Evolutionary conservation across 2,888 invertebrate species (phyloP).

Genomic region (Ecliptopera silaceata): DNA sequence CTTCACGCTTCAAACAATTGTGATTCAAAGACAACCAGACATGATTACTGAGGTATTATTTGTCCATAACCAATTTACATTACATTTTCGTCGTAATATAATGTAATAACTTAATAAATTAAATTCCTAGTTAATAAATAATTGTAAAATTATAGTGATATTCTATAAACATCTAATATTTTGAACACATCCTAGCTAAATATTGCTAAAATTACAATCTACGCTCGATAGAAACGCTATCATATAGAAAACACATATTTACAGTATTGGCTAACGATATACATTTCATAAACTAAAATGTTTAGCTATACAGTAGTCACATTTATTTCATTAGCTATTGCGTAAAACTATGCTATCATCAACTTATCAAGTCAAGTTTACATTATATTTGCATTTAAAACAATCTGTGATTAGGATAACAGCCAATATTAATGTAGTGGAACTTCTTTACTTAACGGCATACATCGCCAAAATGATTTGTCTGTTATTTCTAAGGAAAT

Average conservation of each 20-base stretch:
- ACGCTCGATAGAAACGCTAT: slow-evolving; percentile 71
- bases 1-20: slow-evolving; percentile 41
- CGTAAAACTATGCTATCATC: slow-evolving; percentile 31
- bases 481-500: slow-evolving; percentile 1
- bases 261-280: slow-evolving; percentile 66
- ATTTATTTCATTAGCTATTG: slow-evolving; percentile 55
- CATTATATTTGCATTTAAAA: slow-evolving; percentile 15
- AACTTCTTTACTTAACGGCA: slow-evolving; percentile 5
- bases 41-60: slow-evolving; percentile 59
- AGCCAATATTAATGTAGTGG: slow-evolving; percentile 10
- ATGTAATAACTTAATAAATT: slow-evolving; percentile 70
- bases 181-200: slow-evolving; percentile 81
- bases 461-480: slow-evolving; percentile 4
- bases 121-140: slow-evolving; percentile 73
- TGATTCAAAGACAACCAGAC: slow-evolving; percentile 55
- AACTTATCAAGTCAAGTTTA: slow-evolving; percentile 13
- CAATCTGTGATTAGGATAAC: neutral
- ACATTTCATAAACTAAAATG: slow-evolving; percentile 54
- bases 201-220: slow-evolving; percentile 72
- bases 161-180: slow-evolving; percentile 65
- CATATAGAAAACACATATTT: slow-evolving; percentile 63
- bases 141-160: slow-evolving; percentile 67
- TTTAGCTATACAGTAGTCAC: slow-evolving; percentile 58
- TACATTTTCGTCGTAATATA: slow-evolving; percentile 46
- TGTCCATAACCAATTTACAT: slow-evolving; percentile 51